Evolutionary conservation across 2,888 invertebrate species (phyloP).

Genomic region (Ophion costatus): DNA sequence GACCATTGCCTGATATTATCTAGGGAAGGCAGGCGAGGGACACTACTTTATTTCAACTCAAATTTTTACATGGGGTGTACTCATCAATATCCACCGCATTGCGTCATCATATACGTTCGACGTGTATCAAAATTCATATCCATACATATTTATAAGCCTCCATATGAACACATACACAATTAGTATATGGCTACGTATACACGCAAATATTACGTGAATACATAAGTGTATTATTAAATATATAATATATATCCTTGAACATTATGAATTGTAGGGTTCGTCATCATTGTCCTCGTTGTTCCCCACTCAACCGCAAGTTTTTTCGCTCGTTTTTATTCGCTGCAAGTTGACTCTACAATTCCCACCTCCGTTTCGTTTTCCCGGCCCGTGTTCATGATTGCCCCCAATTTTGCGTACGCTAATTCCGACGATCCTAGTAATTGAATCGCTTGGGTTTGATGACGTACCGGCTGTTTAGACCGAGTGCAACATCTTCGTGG

Average conservation of each 20-base stretch:
- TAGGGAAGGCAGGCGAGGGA: too few relatives aligned
- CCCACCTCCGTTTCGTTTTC: neutral
- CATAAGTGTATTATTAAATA: neutral
- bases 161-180: neutral
- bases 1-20: too few relatives aligned
- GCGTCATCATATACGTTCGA: conserved; percentile 17
- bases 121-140: neutral
- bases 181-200: neutral
- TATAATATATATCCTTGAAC: neutral
- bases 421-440: neutral
- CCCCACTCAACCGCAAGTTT: too few relatives aligned
- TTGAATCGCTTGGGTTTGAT: conserved; percentile 20
- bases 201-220: neutral
- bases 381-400: conserved; percentile 1
- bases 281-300: neutral
- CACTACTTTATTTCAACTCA: too few relatives aligned
- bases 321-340: neutral
- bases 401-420: conserved; percentile 6
- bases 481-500: neutral
- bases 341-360: too few relatives aligned
- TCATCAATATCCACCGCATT: conserved; percentile 18
- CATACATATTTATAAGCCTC: neutral
- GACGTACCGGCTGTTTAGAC: neutral
- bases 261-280: neutral
- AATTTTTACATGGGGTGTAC: neutral